Conservation (phyloP, 2,888 invertebrate species). For the Idaea biselata region DNA sequence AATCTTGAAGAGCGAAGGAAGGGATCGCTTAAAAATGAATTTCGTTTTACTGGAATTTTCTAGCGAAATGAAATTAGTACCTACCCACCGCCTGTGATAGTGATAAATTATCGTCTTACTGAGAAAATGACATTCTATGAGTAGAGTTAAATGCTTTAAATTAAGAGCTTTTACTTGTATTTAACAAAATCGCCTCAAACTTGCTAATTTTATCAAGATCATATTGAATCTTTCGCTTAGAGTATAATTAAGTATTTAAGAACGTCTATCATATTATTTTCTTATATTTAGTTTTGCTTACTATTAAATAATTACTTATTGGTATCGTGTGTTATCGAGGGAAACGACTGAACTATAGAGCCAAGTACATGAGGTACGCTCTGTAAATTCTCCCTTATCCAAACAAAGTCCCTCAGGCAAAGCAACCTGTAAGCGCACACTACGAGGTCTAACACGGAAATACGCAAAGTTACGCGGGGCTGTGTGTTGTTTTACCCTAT, state of each 20-base stretch:
- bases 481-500: conserved; percentile 66
- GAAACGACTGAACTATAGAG: neutral
- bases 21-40: conserved; percentile 58
- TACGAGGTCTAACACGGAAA: conserved; percentile 43
- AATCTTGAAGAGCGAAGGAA: conserved; percentile 47
- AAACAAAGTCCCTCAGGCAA: conserved; percentile 45
- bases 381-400: conserved; percentile 38
- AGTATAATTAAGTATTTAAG: no score
- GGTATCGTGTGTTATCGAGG: neutral
- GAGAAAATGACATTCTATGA: neutral
- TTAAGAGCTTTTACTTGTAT: conserved; percentile 31
- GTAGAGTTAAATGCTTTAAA: neutral
- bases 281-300: no score
- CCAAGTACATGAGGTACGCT: neutral
- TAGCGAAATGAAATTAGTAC: conserved; percentile 7
- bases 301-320: no score
- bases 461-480: conserved; percentile 26
- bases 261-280: no score
- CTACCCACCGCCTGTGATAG: neutral
- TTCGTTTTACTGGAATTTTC: conserved; percentile 20
- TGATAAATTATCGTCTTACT: neutral
- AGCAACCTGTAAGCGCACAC: conserved; percentile 32
- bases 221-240: no score
- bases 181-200: neutral
- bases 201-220: no score